These are phyloP conservation scores for Acrocera orbiculus DNA, from an alignment of 2,888 invertebrate genomes.

Conservation along the genomic window DNA sequence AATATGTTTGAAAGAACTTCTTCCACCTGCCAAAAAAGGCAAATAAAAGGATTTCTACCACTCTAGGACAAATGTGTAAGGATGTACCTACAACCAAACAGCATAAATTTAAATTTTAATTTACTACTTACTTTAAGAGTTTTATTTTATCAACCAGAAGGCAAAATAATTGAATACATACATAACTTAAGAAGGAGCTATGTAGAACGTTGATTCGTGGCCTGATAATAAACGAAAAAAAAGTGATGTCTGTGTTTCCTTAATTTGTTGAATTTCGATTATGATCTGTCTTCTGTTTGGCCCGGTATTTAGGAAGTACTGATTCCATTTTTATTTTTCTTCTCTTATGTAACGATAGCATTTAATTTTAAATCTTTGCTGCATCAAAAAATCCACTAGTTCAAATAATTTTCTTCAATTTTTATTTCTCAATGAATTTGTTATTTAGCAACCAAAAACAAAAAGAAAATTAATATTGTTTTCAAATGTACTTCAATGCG, in stretches of 20 bases:
- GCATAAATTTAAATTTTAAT: constrained; percentile 19
- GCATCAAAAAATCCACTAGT: no score
- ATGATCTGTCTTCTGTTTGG: constrained; percentile 15
- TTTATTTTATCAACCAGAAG: constrained; percentile 16
- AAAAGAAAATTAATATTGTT: no score
- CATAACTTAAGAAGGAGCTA: constrained; percentile 15
- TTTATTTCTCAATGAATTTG: no score
- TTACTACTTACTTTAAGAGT: constrained; percentile 13
- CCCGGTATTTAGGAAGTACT: not conserved
- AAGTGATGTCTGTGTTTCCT: constrained; percentile 19
- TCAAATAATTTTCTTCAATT: no score
- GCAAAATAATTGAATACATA: constrained; percentile 18
- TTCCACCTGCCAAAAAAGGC: constrained; percentile 10
- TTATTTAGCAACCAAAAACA: no score
- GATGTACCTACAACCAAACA: constrained; percentile 10
- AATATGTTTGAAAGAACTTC: not conserved
- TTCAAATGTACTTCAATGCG: no score
- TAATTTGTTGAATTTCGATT: constrained; percentile 20
- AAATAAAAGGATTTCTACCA: no score
- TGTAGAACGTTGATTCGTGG: no score
- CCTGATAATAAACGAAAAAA: no score
- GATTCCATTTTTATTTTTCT: not conserved
- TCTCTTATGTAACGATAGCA: no score
- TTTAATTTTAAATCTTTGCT: no score
- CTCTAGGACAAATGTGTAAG: no score